Base-by-base conservation (phyloP, 2,113 vertebrate species). In the Terrapene triunguis region DNA sequence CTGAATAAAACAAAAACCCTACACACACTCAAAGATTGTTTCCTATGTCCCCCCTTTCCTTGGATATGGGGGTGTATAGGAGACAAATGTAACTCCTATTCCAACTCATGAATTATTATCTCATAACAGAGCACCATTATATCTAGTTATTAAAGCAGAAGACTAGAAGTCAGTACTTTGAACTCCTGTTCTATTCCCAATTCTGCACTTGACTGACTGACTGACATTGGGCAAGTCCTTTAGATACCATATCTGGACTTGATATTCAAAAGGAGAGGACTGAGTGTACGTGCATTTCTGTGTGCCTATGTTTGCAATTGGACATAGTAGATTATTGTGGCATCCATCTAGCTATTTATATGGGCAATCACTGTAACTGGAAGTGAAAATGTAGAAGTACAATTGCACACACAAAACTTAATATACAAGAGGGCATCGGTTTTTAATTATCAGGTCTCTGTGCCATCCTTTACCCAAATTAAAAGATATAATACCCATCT, bases 1-100 rank as follows among this genome's bases (percentile, higher is more conserved):
- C 47, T 89, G 95, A 93, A 94, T 91, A 95, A 95, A 97, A 95
- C 87, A 96, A 85, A 65, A 69, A 84, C 85, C 74, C 13, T 27
- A 84, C 62, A 62, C 12, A 78, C 5, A 32, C 85, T 76, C 83
- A 93, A 89, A 91, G 80, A 80, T 4, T 1, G 93, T 92, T 94
- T 90, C 59, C 62, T 85, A 17, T 47, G 89, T 95, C 82, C 50
- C 17, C 19, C 7, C 44, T 84, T 1, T 91, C 51, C 74, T 87
- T 74, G 9, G 59, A 69, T 47, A 80, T 0, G 0, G 44, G 5
- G 16, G 72, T 19, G 72, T 85, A 47, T 82, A 48, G 29, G 19
- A 94, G 44, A 89, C 1, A 93, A 93, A 90, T 62, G 6, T 53
- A 90, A 89, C 48, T 82, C 12, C 4, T 53, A 89, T 89, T 59